These are phyloP conservation scores for Allolobophora icterica DNA, from an alignment of 2,888 invertebrate species.

Conservation along the genomic window DNA sequence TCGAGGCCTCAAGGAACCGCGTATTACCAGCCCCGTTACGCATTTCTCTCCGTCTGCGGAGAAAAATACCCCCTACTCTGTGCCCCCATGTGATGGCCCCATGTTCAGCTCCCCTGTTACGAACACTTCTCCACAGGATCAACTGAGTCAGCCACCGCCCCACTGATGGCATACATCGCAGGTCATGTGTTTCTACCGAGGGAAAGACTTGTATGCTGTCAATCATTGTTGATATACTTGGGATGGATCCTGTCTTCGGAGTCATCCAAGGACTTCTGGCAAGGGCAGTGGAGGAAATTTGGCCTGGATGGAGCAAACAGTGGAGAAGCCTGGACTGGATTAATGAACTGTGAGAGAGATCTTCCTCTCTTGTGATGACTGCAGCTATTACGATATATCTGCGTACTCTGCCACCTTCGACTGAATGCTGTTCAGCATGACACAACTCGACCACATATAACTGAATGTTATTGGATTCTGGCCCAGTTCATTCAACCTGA, in stretches of 20 bases:
- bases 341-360: background rate
- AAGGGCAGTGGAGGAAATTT: background rate
- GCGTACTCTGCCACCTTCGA: background rate
- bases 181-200: background rate
- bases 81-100: background rate
- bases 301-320: background rate
- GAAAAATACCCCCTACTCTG: background rate
- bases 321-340: background rate
- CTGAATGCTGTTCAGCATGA: background rate
- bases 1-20: background rate
- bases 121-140: slow-evolving; percentile 3
- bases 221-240: background rate
- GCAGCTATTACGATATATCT: background rate
- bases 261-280: background rate
- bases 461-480: background rate
- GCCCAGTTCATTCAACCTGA: background rate
- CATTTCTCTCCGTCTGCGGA: background rate
- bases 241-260: background rate
- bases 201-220: background rate
- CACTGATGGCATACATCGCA: background rate
- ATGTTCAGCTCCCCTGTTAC: background rate
- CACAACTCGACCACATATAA: background rate
- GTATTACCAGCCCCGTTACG: background rate
- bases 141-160: background rate
- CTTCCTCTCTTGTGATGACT: background rate